Evolutionary conservation across 2,113 vertebrate genomes (phyloP).

Genomic region (Phoenicopterus ruber): DNA sequence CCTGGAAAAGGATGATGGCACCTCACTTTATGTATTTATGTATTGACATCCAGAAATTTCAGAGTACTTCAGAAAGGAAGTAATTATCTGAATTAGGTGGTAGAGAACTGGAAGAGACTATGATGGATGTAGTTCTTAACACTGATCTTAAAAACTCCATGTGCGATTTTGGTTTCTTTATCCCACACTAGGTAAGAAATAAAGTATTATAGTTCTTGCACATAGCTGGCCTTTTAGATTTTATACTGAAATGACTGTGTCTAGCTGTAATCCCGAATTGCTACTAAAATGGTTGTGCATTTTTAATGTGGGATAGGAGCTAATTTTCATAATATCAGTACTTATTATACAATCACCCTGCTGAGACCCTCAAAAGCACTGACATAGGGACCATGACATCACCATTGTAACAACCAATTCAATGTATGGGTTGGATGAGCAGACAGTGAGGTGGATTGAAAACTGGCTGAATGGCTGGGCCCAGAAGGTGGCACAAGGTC

Average conservation of each 20-base stretch:
- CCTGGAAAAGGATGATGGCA: background rate
- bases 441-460: background rate
- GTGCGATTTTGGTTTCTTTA: background rate
- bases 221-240: background rate
- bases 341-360: background rate
- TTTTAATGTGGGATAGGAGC: background rate
- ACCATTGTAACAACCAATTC: background rate
- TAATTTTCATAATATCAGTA: background rate
- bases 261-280: background rate
- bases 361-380: background rate
- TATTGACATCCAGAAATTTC: background rate
- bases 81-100: background rate
- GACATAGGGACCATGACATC: background rate
- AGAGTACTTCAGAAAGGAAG: background rate
- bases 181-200: background rate
- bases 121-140: background rate
- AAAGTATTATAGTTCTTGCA: background rate
- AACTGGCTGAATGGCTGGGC: background rate
- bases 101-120: background rate
- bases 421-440: background rate
- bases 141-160: background rate
- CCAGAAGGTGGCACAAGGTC: background rate
- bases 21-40: background rate
- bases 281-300: background rate
- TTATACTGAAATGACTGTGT: background rate